Evolutionary conservation across 2,888 invertebrate genomes (phyloP).

Genomic region (Cephus rjabovi): DNA sequence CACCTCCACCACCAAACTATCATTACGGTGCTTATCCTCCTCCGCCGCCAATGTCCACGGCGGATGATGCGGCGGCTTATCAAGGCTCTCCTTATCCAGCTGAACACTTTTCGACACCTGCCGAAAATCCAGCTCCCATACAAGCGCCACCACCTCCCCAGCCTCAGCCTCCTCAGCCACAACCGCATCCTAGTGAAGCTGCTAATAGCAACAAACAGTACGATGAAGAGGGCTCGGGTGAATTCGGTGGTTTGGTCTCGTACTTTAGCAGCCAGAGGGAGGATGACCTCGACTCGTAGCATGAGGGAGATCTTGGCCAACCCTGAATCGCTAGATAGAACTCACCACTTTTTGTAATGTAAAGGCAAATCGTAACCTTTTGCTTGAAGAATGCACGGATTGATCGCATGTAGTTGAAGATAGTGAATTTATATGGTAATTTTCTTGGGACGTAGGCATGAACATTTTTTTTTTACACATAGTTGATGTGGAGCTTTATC

Average conservation of each 20-base stretch:
- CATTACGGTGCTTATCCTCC: conserved; percentile 67
- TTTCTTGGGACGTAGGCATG: conserved; percentile 4
- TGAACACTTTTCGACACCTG: conserved; percentile 40
- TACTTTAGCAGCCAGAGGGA: conserved; percentile 92
- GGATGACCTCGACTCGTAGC: conserved; percentile 87
- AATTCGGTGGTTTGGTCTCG: conserved; percentile 91
- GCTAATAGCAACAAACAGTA: conserved; percentile 62
- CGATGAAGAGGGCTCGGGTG: conserved; percentile 74
- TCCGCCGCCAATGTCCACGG: conserved; percentile 63
- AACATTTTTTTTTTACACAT: conserved; percentile 9
- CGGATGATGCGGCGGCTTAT: conserved; percentile 65
- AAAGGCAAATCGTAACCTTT: conserved; percentile 1
- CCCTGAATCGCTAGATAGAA: conserved; percentile 20
- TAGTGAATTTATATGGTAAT: not conserved
- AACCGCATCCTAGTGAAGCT: conserved; percentile 33
- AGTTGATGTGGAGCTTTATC: conserved; percentile 11
- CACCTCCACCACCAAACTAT: conserved; percentile 67
- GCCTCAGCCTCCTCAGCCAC: conserved; percentile 36
- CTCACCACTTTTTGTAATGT: not conserved
- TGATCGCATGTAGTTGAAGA: not conserved
- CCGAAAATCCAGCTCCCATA: conserved; percentile 43
- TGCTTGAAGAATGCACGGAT: conserved; percentile 1
- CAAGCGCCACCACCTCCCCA: conserved; percentile 38
- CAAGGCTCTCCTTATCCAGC: conserved; percentile 63
- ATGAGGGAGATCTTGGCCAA: conserved; percentile 63